These are phyloP conservation scores for Aphodius granarius DNA, from an alignment of 2,888 invertebrate species.

Conservation along the genomic window DNA sequence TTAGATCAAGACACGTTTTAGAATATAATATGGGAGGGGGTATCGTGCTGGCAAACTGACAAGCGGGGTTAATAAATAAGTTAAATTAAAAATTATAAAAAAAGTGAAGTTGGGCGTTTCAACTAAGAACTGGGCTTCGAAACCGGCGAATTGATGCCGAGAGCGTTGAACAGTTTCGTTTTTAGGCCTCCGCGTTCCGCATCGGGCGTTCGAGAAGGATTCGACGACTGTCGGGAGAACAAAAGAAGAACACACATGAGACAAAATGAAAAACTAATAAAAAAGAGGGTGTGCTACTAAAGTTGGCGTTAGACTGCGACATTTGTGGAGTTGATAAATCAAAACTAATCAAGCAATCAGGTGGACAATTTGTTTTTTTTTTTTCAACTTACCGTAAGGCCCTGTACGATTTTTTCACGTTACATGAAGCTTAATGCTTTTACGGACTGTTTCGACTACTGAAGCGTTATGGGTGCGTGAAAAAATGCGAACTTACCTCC, in stretches of 20 bases:
- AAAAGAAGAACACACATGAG: conserved; percentile 12
- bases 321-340: neutral
- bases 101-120: neutral
- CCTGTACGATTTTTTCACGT: neutral
- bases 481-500: conserved; percentile 59
- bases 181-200: conserved; percentile 76
- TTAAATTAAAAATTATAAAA: conserved; percentile 1
- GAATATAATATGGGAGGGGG: neutral
- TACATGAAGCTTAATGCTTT: neutral
- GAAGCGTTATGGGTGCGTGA: conserved; percentile 31
- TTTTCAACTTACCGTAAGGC: conserved; percentile 19
- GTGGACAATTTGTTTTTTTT: neutral
- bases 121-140: conserved; percentile 50
- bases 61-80: neutral
- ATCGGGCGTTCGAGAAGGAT: conserved; percentile 69
- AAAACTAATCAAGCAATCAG: neutral
- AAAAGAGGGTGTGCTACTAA: neutral
- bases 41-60: neutral
- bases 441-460: conserved; percentile 29
- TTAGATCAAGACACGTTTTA: neutral
- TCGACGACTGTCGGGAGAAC: conserved; percentile 55
- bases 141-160: conserved; percentile 73
- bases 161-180: conserved; percentile 83
- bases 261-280: neutral
- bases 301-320: neutral